A percentile compares a stretch with the other conserved stretches of the same genome.
Evolutionary conservation across 1,140 invertebrate genomes (phyloP).

Genomic region (Dolichoris vasculosae): DNA sequence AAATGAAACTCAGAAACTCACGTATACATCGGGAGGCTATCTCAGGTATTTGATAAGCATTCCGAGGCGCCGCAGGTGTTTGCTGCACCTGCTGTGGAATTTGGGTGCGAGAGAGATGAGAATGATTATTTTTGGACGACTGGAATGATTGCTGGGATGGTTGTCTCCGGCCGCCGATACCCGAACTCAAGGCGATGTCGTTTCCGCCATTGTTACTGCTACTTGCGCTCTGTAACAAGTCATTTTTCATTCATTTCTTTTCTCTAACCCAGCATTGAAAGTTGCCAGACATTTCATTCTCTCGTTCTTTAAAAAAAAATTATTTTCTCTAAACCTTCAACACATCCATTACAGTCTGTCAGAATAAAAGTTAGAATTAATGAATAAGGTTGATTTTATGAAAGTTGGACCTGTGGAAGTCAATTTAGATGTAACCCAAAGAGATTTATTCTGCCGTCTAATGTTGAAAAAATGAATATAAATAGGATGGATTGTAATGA

Average conservation of each 20-base stretch:
- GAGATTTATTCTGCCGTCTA: too few species aligned
- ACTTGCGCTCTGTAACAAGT: slow-evolving; percentile 61
- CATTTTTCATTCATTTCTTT: slow-evolving; percentile 1
- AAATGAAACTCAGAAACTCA: slow-evolving; percentile 59
- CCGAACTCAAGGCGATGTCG: slow-evolving; percentile 59
- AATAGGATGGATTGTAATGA: too few species aligned
- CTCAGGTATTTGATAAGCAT: slow-evolving; percentile 62
- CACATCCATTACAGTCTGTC: background rate
- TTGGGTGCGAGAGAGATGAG: slow-evolving; percentile 60
- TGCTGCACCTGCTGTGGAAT: slow-evolving; percentile 37
- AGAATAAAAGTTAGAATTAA: background rate
- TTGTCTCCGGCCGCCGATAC: slow-evolving; percentile 57
- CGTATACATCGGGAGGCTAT: slow-evolving; percentile 64
- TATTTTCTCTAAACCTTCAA: background rate
- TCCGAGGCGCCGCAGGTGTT: slow-evolving; percentile 58
- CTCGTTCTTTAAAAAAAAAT: background rate
- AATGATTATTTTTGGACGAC: slow-evolving; percentile 68
- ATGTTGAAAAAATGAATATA: too few species aligned
- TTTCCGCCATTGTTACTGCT: slow-evolving; percentile 64
- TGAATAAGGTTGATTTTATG: background rate
- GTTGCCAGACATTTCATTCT: background rate
- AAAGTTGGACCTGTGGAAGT: background rate
- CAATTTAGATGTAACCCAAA: too few species aligned
- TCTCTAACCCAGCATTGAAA: background rate
- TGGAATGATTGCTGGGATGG: slow-evolving; percentile 69